Base-by-base conservation (phyloP, 2,113 vertebrate genomes). In the Drymodes brunneopygia region DNA sequence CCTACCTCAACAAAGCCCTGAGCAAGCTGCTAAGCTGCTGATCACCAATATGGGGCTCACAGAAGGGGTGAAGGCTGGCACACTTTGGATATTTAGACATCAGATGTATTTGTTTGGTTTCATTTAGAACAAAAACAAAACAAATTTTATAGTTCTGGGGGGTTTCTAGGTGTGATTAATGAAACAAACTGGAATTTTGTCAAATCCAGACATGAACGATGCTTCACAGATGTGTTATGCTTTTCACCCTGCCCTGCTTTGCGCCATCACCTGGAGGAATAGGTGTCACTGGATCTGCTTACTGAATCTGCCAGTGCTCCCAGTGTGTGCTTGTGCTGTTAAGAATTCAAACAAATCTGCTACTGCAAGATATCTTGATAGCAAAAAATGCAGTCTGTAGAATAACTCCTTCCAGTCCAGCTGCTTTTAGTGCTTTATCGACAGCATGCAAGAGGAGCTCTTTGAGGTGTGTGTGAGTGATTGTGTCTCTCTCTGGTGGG, bases 401-500 rank as follows among this genome's bases (percentile, higher is more conserved):
- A 44, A 38, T 35, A 72, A 20, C 11, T 73, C 47, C 40, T 80
- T 54, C 47, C 17, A 44, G 40, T 14, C 28, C 47, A 62, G 13
- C 62, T 42, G 18, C n/a, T 42, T 61, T 54, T 38, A 20, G 10
- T 67, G 51, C 42, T 48, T 35, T 38, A 35, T 2, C 21, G 29
- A 4, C 23, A 67, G 56, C 35, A 6, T 0, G 27, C 24, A 62
- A 60, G 69, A 50, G 51, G 35, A 80, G 19, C 40, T 10, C 48
- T 36, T 2, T 15, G 64, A 80, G 22, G 71, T 19, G 65, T 36
- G 80, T 15, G 64, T 24, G 42, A 12, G 47, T 51, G 81, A 9
- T 21, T 69, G 50, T 35, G 67, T 81, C 69, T 92, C 86, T 97
- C 90, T 90, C 93, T 93, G 80, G 60, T 88, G 90, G 90, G 92